Conservation (phyloP, 2,113 vertebrate species). For the Stomatorhinus ivindoensis region DNA sequence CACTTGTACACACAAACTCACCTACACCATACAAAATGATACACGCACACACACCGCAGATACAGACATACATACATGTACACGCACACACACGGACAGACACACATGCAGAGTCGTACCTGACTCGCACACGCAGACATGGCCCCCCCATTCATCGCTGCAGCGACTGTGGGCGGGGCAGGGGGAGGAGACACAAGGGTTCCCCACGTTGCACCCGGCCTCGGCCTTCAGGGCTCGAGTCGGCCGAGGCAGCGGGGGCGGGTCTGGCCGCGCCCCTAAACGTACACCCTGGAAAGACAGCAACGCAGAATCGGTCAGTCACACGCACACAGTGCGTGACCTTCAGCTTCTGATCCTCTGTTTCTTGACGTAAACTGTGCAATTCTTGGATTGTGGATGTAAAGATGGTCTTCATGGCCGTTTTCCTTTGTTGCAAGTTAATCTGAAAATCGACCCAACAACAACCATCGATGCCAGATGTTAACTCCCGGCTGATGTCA, state of each 20-base stretch:
- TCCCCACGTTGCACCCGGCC: slow-evolving; percentile 72
- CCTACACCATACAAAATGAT: background rate
- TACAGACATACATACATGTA: background rate
- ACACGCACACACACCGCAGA: background rate
- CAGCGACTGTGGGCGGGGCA: slow-evolving; percentile 81
- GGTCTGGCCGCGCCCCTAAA: slow-evolving; percentile 72
- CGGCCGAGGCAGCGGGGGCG: slow-evolving; percentile 71
- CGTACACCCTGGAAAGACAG: slow-evolving; percentile 73
- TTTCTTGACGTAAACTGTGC: background rate
- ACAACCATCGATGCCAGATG: background rate
- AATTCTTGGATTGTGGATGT: background rate
- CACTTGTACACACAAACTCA: background rate
- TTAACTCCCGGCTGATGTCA: slow-evolving; percentile 1
- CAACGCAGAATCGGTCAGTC: background rate
- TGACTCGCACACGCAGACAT: slow-evolving; percentile 77
- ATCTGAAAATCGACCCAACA: background rate
- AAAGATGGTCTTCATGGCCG: background rate
- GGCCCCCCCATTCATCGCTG: slow-evolving; percentile 81
- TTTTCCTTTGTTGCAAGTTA: background rate
- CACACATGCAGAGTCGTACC: slow-evolving; percentile 56
- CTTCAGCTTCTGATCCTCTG: no score
- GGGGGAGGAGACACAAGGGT: slow-evolving; percentile 75
- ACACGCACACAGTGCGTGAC: background rate
- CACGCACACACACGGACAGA: background rate
- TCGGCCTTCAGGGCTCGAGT: slow-evolving; percentile 78